Percentiles rank a stretch among this genome's conserved stretches.
phyloP scores from a whole-genome alignment of 92 coral and sea anemone species.

The Parazoanthus atlanticus region DNA sequence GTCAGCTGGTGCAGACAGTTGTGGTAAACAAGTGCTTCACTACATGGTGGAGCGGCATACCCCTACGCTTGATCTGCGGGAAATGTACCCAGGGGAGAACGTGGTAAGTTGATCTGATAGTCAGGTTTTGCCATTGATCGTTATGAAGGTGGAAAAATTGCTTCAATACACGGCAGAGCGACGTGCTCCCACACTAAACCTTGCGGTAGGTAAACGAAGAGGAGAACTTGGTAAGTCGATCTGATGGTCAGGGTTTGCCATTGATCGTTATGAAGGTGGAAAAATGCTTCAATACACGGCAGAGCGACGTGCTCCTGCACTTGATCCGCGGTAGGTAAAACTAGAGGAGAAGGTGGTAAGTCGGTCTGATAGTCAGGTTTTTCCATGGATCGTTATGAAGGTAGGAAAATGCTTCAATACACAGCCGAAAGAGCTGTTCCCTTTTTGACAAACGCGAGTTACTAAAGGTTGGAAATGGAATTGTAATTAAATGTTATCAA shows the following conservation, averaged over 20 bases:
- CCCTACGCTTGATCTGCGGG: conserved; percentile 60
- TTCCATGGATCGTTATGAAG: not conserved
- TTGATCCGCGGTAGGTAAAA: conserved; percentile 63
- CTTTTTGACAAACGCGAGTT: too few species aligned
- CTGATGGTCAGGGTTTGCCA: not conserved
- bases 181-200: conserved; percentile 44
- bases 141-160: conserved; percentile 36
- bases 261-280: not conserved
- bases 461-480: not conserved
- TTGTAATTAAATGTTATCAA: not conserved
- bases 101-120: conserved; percentile 48
- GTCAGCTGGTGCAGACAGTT: conserved; percentile 56
- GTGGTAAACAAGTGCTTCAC: conserved; percentile 70
- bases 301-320: conserved; percentile 19
- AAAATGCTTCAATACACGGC: conserved; percentile 65
- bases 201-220: conserved; percentile 65
- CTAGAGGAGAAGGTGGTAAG: conserved; percentile 70
- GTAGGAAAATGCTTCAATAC: not conserved
- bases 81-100: conserved; percentile 64
- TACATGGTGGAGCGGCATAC: conserved; percentile 46
- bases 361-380: not conserved
- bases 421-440: not conserved
- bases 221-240: conserved; percentile 59
- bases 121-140: not conserved
- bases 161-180: conserved; percentile 58